These are phyloP conservation scores for Sebastes flavidus DNA, from an alignment of 2,797 vertebrate genomes.

Conservation along the genomic window DNA sequence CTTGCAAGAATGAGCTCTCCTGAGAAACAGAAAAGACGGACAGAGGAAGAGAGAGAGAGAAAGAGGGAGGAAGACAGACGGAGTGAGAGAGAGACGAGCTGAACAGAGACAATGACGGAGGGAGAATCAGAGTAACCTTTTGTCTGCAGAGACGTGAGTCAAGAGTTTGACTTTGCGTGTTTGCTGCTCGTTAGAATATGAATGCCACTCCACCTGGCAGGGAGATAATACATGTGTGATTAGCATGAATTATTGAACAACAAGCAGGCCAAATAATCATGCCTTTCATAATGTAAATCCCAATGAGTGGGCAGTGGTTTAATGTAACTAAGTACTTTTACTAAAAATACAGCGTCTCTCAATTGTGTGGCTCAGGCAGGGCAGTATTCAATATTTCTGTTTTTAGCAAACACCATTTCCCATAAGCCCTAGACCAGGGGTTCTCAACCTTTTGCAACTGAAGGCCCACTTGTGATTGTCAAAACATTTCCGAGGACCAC, in stretches of 20 bases:
- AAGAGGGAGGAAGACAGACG: neutral
- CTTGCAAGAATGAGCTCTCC: conserved; percentile 61
- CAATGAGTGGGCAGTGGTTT: neutral
- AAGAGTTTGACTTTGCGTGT: conserved; percentile 31
- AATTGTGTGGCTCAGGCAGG: neutral
- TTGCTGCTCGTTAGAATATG: neutral
- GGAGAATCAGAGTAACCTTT: conserved; percentile 42
- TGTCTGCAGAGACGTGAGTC: conserved; percentile 14
- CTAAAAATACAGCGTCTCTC: neutral
- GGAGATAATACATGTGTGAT: neutral
- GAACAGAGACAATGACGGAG: conserved; percentile 29
- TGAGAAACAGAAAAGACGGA: conserved; percentile 42
- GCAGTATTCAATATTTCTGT: neutral
- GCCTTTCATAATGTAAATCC: neutral
- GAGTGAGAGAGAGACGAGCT: conserved; percentile 12
- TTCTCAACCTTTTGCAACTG: too few relatives aligned
- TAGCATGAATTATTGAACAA: conserved; percentile 3
- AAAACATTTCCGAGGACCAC: too few relatives aligned
- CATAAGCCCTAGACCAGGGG: too few relatives aligned
- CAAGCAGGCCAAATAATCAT: conserved; percentile 9
- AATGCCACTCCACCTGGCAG: neutral
- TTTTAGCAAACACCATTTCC: neutral
- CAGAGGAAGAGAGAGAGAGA: conserved; percentile 1
- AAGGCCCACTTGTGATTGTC: too few relatives aligned
- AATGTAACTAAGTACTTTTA: neutral